phyloP scores from a whole-genome alignment of 2,113 vertebrate species.

The Scolopax mira region DNA sequence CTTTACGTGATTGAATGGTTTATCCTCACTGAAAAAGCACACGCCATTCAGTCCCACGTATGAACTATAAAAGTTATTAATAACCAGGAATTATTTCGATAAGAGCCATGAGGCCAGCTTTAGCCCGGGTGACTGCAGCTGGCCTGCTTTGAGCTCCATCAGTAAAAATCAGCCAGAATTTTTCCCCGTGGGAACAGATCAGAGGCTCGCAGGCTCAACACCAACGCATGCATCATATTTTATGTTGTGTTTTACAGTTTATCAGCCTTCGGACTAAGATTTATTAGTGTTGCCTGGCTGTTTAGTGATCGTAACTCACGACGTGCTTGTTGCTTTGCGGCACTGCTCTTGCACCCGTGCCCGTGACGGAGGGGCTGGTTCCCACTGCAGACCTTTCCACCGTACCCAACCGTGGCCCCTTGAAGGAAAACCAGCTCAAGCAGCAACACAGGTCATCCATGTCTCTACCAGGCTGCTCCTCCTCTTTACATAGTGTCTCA shows the following conservation, averaged over 20 bases:
- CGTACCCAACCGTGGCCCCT: background rate
- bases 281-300: constrained; percentile 33
- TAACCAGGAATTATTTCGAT: constrained; percentile 40
- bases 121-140: constrained; percentile 29
- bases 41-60: constrained; percentile 7
- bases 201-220: constrained; percentile 4
- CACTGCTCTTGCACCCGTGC: background rate
- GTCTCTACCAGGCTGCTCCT: background rate
- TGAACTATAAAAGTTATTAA: constrained; percentile 60
- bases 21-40: constrained; percentile 44
- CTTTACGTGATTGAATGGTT: constrained; percentile 46
- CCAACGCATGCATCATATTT: constrained; percentile 33
- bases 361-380: background rate
- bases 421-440: background rate
- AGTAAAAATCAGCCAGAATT: constrained; percentile 36
- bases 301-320: background rate
- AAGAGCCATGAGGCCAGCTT: background rate
- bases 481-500: accelerated
- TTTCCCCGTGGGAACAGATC: constrained; percentile 11
- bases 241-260: constrained; percentile 52
- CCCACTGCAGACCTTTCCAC: accelerated
- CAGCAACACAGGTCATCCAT: accelerated
- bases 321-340: background rate
- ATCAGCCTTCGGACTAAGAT: constrained; percentile 44
- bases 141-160: background rate